phyloP scores from a whole-genome alignment of 2,888 invertebrate species.

The Philereme vetulata region DNA sequence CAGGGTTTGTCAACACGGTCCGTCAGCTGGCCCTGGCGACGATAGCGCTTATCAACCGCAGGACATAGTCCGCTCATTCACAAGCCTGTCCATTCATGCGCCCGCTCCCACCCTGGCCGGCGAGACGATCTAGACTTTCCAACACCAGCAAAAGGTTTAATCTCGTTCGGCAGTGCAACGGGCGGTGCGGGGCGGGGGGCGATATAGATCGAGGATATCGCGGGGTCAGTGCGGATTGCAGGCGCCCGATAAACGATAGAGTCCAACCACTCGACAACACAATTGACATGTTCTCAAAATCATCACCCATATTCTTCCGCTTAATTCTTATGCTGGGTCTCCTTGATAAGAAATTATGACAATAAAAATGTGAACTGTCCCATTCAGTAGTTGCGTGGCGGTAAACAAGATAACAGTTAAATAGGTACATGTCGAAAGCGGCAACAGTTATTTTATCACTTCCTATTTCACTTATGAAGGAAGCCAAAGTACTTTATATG shows the following conservation, averaged over 20 bases:
- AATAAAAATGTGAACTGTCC: slow-evolving; percentile 52
- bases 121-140: slow-evolving; percentile 61
- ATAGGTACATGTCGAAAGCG: slow-evolving; percentile 57
- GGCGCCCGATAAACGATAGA: slow-evolving; percentile 77
- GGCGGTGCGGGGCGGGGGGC: slow-evolving; percentile 42
- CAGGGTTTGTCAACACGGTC: slow-evolving; percentile 81
- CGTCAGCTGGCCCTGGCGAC: slow-evolving; percentile 77
- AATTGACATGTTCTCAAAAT: slow-evolving; percentile 44
- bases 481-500: slow-evolving; percentile 36
- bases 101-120: slow-evolving; percentile 54
- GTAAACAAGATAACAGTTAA: slow-evolving; percentile 65
- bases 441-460: slow-evolving; percentile 52
- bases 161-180: slow-evolving; percentile 46
- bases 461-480: slow-evolving; percentile 40
- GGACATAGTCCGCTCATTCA: slow-evolving; percentile 84
- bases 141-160: slow-evolving; percentile 51
- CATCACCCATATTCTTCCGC: slow-evolving; percentile 46
- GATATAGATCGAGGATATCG: slow-evolving; percentile 80
- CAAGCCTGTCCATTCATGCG: slow-evolving; percentile 79
- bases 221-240: slow-evolving; percentile 83
- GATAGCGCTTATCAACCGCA: slow-evolving; percentile 80
- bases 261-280: slow-evolving; percentile 54
- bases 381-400: slow-evolving; percentile 66
- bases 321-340: slow-evolving; percentile 40
- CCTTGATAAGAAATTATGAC: slow-evolving; percentile 50